These are phyloP conservation scores for Spondyliosoma cantharus DNA, from an alignment of 2,797 vertebrate species.

Conservation along the genomic window DNA sequence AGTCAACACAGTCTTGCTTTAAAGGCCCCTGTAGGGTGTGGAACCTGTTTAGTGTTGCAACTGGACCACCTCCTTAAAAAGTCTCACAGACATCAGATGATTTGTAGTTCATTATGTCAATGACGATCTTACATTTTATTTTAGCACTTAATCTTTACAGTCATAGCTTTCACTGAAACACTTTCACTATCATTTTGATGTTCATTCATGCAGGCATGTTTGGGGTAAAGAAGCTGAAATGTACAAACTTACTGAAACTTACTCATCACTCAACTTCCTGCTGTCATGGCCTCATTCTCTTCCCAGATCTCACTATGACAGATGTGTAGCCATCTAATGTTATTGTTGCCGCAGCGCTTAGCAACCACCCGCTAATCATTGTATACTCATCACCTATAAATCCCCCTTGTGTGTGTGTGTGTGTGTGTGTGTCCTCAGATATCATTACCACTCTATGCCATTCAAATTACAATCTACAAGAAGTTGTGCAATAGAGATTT, in stretches of 20 bases:
- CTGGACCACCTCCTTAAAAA: neutral
- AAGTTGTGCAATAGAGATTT: neutral
- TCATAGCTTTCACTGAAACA: neutral
- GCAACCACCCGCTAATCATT: conserved; percentile 60
- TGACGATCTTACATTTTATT: neutral
- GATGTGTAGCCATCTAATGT: conserved; percentile 32
- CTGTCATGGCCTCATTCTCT: conserved; percentile 17
- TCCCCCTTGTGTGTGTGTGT: conserved; percentile 6
- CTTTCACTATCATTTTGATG: neutral
- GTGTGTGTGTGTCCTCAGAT: conserved; percentile 6
- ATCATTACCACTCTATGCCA: neutral
- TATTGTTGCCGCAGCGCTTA: conserved; percentile 53
- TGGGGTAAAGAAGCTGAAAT: neutral
- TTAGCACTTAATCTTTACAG: neutral
- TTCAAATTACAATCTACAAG: neutral
- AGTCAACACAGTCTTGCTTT: conserved; percentile 23
- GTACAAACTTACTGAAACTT: neutral
- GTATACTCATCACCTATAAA: conserved; percentile 10
- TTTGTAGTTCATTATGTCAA: neutral
- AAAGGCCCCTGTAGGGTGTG: neutral
- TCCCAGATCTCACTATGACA: conserved; percentile 9
- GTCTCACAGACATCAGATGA: neutral
- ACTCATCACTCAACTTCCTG: neutral
- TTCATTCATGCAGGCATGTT: conserved; percentile 10
- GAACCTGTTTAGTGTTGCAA: conserved; percentile 45